Evolutionary conservation across 2,888 invertebrate genomes (phyloP).

Genomic region (Ophion costatus): DNA sequence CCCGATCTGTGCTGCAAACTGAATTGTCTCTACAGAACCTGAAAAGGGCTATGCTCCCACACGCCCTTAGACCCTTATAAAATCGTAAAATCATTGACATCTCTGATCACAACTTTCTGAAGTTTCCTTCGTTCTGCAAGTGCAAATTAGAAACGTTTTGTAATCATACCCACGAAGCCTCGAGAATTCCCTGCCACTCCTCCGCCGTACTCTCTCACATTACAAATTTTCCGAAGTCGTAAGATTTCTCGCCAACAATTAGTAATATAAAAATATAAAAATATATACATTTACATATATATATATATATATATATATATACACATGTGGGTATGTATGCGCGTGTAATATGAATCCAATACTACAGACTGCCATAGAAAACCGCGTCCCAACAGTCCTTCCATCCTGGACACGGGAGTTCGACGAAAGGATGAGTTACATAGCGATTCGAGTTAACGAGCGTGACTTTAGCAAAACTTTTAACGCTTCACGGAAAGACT

Average conservation of each 20-base stretch:
- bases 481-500: not conserved
- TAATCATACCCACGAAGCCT: not conserved
- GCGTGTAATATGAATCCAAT: not conserved
- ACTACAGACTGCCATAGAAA: not conserved
- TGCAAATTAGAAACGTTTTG: not conserved
- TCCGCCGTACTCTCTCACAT: too few relatives aligned
- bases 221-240: too few relatives aligned
- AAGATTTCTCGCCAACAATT: too few relatives aligned
- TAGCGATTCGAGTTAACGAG: not conserved
- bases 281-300: not conserved
- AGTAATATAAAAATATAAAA: not conserved
- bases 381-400: not conserved
- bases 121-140: not conserved
- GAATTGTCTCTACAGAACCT: too few relatives aligned
- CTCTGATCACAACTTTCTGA: not conserved
- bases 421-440: slow-evolving; percentile 1
- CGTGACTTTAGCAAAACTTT: slow-evolving; percentile 5
- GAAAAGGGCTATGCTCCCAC: too few relatives aligned
- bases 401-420: not conserved
- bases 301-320: too few relatives aligned
- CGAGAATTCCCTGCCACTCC: not conserved
- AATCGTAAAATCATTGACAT: not conserved
- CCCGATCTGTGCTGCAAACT: too few relatives aligned
- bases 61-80: too few relatives aligned
- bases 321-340: not conserved